phyloP scores from a whole-genome alignment of 2,113 vertebrate species.

The Origma solitaria region DNA sequence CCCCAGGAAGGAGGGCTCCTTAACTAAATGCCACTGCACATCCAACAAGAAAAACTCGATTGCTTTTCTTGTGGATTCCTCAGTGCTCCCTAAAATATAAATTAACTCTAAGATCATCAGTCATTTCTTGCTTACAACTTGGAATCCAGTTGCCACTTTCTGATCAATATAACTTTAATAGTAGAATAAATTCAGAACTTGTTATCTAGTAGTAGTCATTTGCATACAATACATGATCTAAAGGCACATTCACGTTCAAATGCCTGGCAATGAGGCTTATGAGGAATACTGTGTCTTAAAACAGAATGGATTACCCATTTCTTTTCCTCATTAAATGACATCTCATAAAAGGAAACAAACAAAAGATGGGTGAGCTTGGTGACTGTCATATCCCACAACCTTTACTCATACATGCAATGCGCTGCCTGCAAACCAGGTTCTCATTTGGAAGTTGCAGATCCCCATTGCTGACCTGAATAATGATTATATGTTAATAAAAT shows the following conservation, averaged over 20 bases:
- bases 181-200: not conserved
- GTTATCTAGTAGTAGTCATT: not conserved
- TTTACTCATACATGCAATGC: not conserved
- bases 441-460: not conserved
- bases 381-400: not conserved
- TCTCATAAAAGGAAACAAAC: not conserved
- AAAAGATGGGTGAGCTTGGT: not conserved
- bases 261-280: not conserved
- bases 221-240: not conserved
- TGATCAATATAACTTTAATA: slow-evolving; percentile 16
- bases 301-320: not conserved
- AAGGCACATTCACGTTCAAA: not conserved
- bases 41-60: not conserved
- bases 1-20: not conserved
- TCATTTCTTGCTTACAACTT: not conserved
- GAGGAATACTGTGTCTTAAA: not conserved
- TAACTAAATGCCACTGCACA: not conserved
- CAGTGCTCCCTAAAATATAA: not conserved
- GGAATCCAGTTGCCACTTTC: not conserved
- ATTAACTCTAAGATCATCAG: not conserved
- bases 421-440: not conserved
- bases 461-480: not conserved
- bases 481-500: slow-evolving; percentile 16
- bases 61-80: not conserved
- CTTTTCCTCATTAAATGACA: not conserved